phyloP scores from a whole-genome alignment of 2,113 vertebrate species.

The Clarias macrocephalus region DNA sequence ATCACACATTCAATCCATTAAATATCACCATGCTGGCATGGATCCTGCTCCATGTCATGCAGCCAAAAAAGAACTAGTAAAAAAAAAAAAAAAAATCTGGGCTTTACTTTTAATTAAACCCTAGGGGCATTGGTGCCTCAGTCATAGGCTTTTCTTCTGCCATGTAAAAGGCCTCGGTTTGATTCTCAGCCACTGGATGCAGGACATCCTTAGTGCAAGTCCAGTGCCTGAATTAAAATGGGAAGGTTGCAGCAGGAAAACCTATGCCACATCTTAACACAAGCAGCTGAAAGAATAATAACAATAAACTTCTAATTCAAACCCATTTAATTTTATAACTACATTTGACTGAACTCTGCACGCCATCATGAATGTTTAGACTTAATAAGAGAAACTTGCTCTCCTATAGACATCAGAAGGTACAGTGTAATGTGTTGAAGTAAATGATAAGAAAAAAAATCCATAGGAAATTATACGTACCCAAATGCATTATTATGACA shows the following conservation, averaged over 20 bases:
- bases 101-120: slow-evolving; percentile 18
- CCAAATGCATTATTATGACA: not conserved
- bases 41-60: slow-evolving; percentile 1
- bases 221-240: no score
- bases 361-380: not conserved
- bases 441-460: not conserved
- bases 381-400: not conserved
- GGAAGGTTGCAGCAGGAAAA: no score
- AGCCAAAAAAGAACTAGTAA: slow-evolving; percentile 5
- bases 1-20: not conserved
- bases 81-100: not conserved
- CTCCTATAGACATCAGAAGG: not conserved
- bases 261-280: no score
- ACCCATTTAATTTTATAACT: not conserved
- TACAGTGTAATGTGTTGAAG: not conserved
- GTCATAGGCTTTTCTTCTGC: no score
- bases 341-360: not conserved
- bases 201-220: no score
- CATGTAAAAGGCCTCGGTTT: no score
- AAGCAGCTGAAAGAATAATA: no score
- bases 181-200: no score
- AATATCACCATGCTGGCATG: not conserved
- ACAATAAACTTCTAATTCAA: not conserved
- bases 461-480: not conserved
- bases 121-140: no score